Base-by-base conservation (phyloP, 53 echinoderm and acorn worm species). In the Crossaster papposus region DNA sequence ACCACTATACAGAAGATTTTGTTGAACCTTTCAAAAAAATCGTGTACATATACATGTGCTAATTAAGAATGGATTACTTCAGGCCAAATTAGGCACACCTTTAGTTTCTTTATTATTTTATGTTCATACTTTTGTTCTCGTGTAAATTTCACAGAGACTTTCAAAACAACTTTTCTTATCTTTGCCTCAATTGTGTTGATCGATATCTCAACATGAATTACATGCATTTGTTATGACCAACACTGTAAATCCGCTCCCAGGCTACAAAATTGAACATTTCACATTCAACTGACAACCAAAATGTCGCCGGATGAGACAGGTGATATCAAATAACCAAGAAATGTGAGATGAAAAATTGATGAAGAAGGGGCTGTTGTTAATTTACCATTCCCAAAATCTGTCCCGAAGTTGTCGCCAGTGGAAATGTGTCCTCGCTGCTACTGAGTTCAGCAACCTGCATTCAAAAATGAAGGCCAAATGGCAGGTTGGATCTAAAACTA, bases 311-410 rank as follows among this genome's bases (percentile, higher is more conserved):
- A 58, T 58, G 58, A 20, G 58, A 58, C 58, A 58, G 58, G 6
- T 18, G 2, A 20, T 20, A 58, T 58, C 22, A 58, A 58, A 20
- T 58, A 58, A 17, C 17, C 2, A n/a, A n/a, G n/a, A 17, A 58
- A 20, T 58, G 58, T 58, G 58, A 18, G 58, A 18, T 58, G 15
- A 17, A 2, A 58, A 15, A 58, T 17, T 58, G 58, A 58, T n/a
- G n/a, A 15, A 14, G 2, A 23, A 68, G 9, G 68, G 68, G 28
- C 5, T 24, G 5, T 4, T 4, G 68, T 1, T 36, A 55, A 58
- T 94, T n/a, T 87, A 95, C 95, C 95, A 90, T 90, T 65, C 96
- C 96, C 72, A 92, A 85, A 38, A 88, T 51, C 86, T 89, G 92
- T 54, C 89, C 86, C 18, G 95, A 93, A 30, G 87, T 70, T 26